Conservation (phyloP, 2,888 invertebrate species). For the Gibbula magus region DNA sequence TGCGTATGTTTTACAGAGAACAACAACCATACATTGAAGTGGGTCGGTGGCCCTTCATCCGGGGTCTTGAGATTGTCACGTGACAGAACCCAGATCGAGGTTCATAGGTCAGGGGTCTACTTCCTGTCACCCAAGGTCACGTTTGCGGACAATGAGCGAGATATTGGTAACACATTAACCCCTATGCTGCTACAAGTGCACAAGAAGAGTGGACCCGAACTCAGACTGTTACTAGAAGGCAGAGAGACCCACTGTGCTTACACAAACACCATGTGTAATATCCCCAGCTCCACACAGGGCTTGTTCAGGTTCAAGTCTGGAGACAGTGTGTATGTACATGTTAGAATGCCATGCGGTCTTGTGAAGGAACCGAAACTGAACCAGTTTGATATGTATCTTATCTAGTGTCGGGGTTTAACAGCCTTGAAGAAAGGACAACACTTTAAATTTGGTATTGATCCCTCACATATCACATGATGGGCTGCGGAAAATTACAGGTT, state of each 20-base stretch:
- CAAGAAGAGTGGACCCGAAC: background rate
- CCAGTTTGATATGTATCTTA: background rate
- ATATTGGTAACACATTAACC: background rate
- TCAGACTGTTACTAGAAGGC: background rate
- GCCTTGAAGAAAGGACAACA: background rate
- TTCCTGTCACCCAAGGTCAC: background rate
- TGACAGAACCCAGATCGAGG: background rate
- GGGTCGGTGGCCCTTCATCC: background rate
- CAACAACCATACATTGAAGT: background rate
- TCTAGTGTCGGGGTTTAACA: background rate
- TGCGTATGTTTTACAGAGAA: background rate
- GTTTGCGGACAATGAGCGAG: background rate
- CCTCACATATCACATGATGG: too few species aligned
- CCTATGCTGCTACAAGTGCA: background rate
- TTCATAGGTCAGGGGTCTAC: background rate
- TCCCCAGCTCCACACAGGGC: background rate
- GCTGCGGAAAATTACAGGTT: too few species aligned
- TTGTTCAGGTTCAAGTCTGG: background rate
- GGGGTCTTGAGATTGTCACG: background rate
- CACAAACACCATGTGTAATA: background rate
- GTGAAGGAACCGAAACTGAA: background rate
- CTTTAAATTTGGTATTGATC: too few species aligned
- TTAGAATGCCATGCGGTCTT: background rate
- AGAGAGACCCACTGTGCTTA: background rate
- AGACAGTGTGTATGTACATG: background rate